Evolutionary conservation across 2,888 invertebrate genomes (phyloP).

Genomic region (Saturnia pavonia): DNA sequence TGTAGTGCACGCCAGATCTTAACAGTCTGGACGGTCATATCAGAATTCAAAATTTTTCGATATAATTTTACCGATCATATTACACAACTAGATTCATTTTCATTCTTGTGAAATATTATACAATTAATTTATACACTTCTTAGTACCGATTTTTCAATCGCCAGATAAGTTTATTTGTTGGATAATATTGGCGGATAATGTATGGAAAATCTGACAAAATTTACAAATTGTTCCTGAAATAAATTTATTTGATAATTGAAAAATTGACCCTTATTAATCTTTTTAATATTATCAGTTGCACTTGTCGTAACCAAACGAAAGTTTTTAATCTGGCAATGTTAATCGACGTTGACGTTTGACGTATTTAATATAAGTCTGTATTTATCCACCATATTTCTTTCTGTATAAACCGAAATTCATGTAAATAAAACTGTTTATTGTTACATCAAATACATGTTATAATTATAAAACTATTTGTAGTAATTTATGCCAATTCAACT

Average conservation of each 20-base stretch:
- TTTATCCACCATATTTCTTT: background rate
- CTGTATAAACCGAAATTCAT: background rate
- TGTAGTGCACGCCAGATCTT: conserved; percentile 60
- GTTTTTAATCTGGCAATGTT: background rate
- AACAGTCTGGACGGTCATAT: conserved; percentile 61
- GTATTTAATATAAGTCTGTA: background rate
- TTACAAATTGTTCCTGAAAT: too few relatives aligned
- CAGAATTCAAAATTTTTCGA: conserved; percentile 65
- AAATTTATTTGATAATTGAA: too few relatives aligned
- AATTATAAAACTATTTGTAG: conserved; percentile 40
- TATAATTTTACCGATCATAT: conserved; percentile 48
- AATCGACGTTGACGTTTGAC: background rate
- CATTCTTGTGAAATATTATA: conserved; percentile 55
- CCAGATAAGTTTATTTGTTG: too few relatives aligned
- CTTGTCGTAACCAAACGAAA: conserved; percentile 17
- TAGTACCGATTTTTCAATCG: too few relatives aligned
- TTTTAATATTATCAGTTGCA: conserved; percentile 53
- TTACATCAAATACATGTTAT: conserved; percentile 37
- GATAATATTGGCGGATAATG: too few relatives aligned
- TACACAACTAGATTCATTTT: conserved; percentile 44
- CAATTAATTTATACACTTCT: conserved; percentile 44
- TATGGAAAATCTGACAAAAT: too few relatives aligned
- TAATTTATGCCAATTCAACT: conserved; percentile 45
- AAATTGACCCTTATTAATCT: too few relatives aligned
- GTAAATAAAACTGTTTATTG: conserved; percentile 25